Percentiles rank a stretch among this genome's conserved stretches.
phyloP scores from a whole-genome alignment of 1,140 invertebrate genomes.

The Ceratina japonica region DNA sequence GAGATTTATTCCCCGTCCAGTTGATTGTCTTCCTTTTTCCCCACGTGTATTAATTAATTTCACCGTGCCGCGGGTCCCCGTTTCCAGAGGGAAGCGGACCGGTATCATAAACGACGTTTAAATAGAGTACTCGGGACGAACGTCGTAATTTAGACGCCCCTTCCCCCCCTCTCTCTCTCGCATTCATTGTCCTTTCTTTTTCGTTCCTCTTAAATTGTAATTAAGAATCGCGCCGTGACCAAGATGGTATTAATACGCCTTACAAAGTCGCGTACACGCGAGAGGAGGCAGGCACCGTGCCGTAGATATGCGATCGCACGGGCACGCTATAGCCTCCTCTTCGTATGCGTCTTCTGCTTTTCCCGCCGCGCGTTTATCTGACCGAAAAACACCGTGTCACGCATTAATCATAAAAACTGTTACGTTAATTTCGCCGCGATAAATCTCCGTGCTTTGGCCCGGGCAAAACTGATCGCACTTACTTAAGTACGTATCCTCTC shows the following conservation, averaged over 20 bases:
- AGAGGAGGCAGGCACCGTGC: not conserved
- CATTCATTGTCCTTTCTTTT: constrained; percentile 1
- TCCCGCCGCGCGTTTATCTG: constrained; percentile 14
- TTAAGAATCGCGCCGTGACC: constrained; percentile 25
- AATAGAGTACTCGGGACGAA: constrained; percentile 40
- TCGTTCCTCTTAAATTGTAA: constrained; percentile 32
- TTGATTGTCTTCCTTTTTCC: constrained; percentile 26
- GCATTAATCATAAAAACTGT: constrained; percentile 37
- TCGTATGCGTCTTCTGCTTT: not conserved
- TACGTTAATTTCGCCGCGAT: constrained; percentile 31
- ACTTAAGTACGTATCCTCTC: not conserved
- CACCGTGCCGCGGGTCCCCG: not conserved
- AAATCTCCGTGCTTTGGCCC: constrained; percentile 11
- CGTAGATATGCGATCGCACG: not conserved
- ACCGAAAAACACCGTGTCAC: constrained; percentile 6
- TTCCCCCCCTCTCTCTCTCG: not conserved
- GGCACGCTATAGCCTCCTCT: not conserved
- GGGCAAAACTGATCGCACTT: constrained; percentile 24
- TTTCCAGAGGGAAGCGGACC: constrained; percentile 32
- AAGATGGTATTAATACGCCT: constrained; percentile 11
- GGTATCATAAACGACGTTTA: constrained; percentile 49
- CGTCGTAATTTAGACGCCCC: constrained; percentile 28
- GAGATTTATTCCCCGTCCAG: constrained; percentile 11
- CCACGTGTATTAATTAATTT: constrained; percentile 42
- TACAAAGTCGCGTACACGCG: constrained; percentile 29